A percentile compares a stretch with the other conserved stretches of the same genome.
Conservation (phyloP, 2,113 vertebrate genomes). For the Saguinus midas region DNA sequence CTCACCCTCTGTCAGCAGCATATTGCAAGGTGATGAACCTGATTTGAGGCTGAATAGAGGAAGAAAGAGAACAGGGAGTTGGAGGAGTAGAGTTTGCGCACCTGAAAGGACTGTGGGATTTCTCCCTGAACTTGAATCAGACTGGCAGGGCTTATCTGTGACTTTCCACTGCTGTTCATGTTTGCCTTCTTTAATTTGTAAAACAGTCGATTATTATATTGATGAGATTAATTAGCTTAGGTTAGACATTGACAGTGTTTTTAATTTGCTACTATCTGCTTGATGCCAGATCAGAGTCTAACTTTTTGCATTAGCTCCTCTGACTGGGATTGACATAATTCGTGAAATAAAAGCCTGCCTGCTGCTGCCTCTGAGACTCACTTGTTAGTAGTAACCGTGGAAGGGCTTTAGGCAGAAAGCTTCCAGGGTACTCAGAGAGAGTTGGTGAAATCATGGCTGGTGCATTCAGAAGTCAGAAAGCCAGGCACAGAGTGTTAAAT, state of each 20-base stretch:
- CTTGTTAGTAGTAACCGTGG: neutral
- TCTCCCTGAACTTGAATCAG: neutral
- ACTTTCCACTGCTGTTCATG: neutral
- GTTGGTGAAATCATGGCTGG: neutral
- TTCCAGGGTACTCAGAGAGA: too few species aligned
- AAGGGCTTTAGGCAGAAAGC: neutral
- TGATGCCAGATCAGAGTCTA: neutral
- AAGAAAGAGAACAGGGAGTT: accelerated
- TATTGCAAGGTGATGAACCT: neutral
- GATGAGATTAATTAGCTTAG: neutral
- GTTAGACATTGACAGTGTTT: neutral
- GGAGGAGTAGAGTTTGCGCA: neutral
- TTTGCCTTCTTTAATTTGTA: neutral
- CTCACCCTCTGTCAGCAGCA: neutral
- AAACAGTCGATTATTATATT: neutral
- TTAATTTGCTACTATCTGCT: neutral
- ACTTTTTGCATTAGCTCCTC: neutral
- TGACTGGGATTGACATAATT: neutral
- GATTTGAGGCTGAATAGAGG: neutral
- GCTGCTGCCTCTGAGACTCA: neutral
- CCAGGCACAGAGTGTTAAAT: neutral
- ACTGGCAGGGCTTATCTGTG: neutral
- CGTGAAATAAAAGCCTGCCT: neutral
- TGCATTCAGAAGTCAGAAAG: neutral
- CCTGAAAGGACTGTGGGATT: neutral